These are phyloP conservation scores for Heteropelma amictum DNA, from an alignment of 2,888 invertebrate species.

Conservation along the genomic window DNA sequence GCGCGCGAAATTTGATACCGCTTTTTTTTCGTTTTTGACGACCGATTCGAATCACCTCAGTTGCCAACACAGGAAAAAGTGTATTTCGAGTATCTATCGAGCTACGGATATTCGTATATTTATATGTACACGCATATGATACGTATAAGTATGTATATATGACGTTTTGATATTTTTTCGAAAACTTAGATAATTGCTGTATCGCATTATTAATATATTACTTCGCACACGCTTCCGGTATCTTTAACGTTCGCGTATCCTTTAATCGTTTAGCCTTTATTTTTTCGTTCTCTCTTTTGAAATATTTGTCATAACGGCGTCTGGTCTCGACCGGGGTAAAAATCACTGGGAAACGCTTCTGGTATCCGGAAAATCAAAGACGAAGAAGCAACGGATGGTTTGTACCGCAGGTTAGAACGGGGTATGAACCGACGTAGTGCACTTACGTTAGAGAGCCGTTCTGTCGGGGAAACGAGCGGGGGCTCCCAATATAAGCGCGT, in stretches of 20 bases:
- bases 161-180: too few species aligned
- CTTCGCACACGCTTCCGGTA: not conserved
- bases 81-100: too few species aligned
- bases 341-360: not conserved
- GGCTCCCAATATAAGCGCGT: slow-evolving; percentile 87
- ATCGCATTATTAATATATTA: not conserved
- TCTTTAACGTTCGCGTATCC: not conserved
- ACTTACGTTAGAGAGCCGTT: slow-evolving; percentile 99
- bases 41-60: slow-evolving; percentile 22
- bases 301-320: too few species aligned
- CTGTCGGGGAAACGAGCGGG: slow-evolving; percentile 90
- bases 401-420: slow-evolving; percentile 5
- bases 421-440: slow-evolving; percentile 76
- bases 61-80: slow-evolving; percentile 8
- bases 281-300: not conserved
- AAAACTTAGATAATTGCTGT: not conserved
- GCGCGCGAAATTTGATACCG: slow-evolving; percentile 23
- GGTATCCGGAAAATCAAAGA: not conserved
- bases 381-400: too few species aligned
- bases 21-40: slow-evolving; percentile 11
- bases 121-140: not conserved
- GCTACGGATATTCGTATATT: not conserved
- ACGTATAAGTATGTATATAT: not conserved
- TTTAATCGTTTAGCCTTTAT: not conserved
- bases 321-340: not conserved